Conservation (phyloP, 2,113 vertebrate species). For the Paramormyrops kingsleyae region DNA sequence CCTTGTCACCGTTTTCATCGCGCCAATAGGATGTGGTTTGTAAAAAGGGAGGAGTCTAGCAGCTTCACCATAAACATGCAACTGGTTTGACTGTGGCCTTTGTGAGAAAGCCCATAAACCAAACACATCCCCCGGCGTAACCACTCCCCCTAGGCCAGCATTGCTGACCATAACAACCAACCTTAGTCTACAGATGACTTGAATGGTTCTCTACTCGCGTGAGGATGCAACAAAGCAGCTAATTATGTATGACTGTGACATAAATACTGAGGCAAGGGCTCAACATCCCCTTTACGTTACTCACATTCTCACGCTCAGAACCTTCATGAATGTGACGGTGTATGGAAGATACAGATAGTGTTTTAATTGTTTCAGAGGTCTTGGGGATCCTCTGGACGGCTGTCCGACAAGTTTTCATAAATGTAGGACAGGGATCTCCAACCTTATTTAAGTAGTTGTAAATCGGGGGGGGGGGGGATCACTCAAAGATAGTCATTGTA, state of each 20-base stretch:
- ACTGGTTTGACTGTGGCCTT: neutral
- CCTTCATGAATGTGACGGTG: neutral
- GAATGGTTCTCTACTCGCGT: neutral
- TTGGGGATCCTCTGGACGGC: neutral
- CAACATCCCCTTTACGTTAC: neutral
- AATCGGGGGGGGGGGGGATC: neutral
- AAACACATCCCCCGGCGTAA: neutral
- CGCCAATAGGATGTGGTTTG: no score
- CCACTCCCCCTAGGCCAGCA: neutral
- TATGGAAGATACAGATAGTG: neutral
- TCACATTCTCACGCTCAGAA: neutral
- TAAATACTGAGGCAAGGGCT: neutral
- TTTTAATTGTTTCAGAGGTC: neutral
- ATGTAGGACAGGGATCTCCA: neutral
- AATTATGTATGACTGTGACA: neutral
- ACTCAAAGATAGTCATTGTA: neutral
- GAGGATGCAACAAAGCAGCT: neutral
- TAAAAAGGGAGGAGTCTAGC: neutral
- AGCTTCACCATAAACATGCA: neutral
- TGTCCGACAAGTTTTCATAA: neutral
- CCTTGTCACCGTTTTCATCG: neutral
- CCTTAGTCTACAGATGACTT: neutral
- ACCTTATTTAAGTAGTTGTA: neutral
- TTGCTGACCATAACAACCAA: neutral
- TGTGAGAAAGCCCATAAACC: neutral